These are phyloP conservation scores for Montifringilla adamsi DNA, from an alignment of 2,113 vertebrate species.

Conservation along the genomic window DNA sequence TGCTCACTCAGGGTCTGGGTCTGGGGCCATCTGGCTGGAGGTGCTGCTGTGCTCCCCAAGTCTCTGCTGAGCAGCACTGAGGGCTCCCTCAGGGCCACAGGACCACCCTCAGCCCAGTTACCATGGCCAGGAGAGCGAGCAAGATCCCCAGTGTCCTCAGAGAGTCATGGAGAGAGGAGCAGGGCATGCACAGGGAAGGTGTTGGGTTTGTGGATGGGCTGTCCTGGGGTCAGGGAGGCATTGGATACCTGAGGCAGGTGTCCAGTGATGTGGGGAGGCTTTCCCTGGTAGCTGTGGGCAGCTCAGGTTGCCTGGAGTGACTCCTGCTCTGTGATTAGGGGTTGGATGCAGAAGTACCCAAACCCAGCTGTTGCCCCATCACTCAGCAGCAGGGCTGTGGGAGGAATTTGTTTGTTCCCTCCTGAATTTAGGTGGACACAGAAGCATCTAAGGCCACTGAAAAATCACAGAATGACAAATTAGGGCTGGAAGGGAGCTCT, in stretches of 20 bases:
- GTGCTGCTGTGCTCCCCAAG: not conserved
- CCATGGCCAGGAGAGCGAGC: fast-evolving
- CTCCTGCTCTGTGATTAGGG: not conserved
- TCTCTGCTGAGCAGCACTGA: not conserved
- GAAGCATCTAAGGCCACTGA: not conserved
- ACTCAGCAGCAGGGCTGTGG: not conserved
- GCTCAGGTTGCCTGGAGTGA: not conserved
- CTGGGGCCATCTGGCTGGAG: not conserved
- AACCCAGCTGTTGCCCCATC: fast-evolving
- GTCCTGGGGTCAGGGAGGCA: not conserved
- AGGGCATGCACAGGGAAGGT: fast-evolving
- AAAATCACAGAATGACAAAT: not conserved
- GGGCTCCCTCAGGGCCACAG: not conserved
- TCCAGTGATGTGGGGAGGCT: not conserved
- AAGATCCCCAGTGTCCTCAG: not conserved
- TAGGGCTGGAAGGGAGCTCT: not conserved
- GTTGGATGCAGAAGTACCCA: not conserved
- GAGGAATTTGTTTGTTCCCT: not conserved
- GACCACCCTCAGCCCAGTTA: not conserved
- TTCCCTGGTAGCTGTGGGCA: not conserved
- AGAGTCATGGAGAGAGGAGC: not conserved
- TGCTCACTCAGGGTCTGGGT: not conserved
- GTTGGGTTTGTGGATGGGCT: not conserved
- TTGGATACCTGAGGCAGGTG: not conserved
- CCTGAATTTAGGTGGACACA: not conserved